phyloP scores from a whole-genome alignment of 2,113 vertebrate genomes.

The Grantiella picta region DNA sequence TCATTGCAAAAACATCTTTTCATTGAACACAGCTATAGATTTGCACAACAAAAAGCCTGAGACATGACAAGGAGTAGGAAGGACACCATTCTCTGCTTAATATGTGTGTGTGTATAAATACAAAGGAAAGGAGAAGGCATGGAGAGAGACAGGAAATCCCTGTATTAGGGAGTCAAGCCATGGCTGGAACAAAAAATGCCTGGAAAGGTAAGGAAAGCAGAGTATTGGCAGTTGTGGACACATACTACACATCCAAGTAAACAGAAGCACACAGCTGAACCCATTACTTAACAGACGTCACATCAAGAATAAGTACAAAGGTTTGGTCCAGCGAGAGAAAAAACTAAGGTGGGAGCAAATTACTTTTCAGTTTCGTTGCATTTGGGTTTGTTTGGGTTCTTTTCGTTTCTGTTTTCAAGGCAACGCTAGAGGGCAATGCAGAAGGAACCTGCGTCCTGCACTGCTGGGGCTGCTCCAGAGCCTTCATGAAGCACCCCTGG shows the following conservation, averaged over 20 bases:
- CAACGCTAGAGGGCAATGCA: conserved; percentile 28
- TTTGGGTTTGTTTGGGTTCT: not conserved
- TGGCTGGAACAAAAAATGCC: not conserved
- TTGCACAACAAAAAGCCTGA: not conserved
- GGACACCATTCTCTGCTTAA: not conserved
- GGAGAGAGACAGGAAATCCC: not conserved
- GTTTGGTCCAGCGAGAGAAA: not conserved
- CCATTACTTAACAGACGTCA: fast-evolving
- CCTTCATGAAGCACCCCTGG: fast-evolving
- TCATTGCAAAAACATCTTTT: not conserved
- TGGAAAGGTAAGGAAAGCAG: not conserved
- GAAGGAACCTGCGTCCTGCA: not conserved
- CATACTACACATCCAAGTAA: not conserved
- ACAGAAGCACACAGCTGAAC: not conserved
- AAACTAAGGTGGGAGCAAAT: not conserved
- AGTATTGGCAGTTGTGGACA: not conserved
- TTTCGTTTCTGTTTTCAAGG: not conserved
- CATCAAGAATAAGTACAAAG: not conserved
- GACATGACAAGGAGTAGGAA: not conserved
- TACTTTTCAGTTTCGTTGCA: not conserved
- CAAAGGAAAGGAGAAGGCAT: not conserved
- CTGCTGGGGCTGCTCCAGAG: not conserved
- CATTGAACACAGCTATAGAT: not conserved
- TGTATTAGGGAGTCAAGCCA: not conserved
- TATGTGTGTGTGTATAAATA: not conserved